Conservation (phyloP, 2,888 invertebrate genomes). For the Drosophila flavopinicola region DNA sequence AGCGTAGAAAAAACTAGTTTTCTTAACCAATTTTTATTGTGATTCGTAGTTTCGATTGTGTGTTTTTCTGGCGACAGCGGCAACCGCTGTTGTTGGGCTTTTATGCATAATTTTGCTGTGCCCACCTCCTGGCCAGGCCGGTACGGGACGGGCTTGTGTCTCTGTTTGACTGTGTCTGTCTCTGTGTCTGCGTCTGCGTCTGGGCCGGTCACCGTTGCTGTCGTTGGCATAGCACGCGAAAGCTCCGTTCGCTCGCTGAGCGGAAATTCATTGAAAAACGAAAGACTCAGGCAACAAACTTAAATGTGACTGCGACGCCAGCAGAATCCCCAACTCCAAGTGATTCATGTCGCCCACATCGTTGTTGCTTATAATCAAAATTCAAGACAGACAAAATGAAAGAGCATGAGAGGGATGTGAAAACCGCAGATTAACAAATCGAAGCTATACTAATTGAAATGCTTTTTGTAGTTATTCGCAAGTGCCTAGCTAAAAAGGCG, state of each 20-base stretch:
- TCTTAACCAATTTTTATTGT: slow-evolving; percentile 72
- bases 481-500: slow-evolving; percentile 2
- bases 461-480: slow-evolving; percentile 33
- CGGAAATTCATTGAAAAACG: slow-evolving; percentile 75
- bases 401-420: slow-evolving; percentile 10
- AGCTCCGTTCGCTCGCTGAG: slow-evolving; percentile 43
- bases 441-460: slow-evolving; percentile 58
- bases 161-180: slow-evolving; percentile 25
- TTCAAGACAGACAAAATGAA: slow-evolving; percentile 19
- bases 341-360: slow-evolving; percentile 74
- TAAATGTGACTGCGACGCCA: slow-evolving; percentile 46
- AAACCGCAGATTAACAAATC: slow-evolving; percentile 29
- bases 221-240: slow-evolving; percentile 30
- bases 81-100: slow-evolving; percentile 37
- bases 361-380: slow-evolving; percentile 48
- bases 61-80: slow-evolving; percentile 38
- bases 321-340: slow-evolving; percentile 40
- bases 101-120: slow-evolving; percentile 64
- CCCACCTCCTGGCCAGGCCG: slow-evolving; percentile 42
- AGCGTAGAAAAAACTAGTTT: slow-evolving; percentile 71
- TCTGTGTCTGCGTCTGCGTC: slow-evolving; percentile 21
- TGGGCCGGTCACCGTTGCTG: slow-evolving; percentile 24
- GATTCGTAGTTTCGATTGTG: slow-evolving; percentile 65
- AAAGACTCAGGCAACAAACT: slow-evolving; percentile 79
- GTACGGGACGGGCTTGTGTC: slow-evolving; percentile 13